Base-by-base conservation (phyloP, 2,113 vertebrate species). In the Bostrychus sinensis region DNA sequence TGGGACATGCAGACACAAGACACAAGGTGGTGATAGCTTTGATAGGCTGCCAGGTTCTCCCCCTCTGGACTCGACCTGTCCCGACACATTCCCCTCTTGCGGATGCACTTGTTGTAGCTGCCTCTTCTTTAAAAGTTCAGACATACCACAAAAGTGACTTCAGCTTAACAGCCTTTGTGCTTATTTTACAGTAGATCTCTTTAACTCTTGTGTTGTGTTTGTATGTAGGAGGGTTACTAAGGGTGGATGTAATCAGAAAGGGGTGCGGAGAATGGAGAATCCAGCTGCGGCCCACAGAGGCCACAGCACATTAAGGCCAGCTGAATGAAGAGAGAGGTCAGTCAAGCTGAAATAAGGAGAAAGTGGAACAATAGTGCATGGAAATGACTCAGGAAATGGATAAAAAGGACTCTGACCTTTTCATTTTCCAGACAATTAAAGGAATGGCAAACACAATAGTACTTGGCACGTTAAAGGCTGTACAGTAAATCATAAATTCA, bases 121-220 rank as follows among this genome's bases (percentile, higher is more conserved):
- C 71, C 63, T 23, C 45, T 54, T 50, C 58, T 70, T 63, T 53
- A 46, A 80, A 72, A 69, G 66, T 45, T 50, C 62, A 78, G 56
- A 84, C 85, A 90, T 87, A 85, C 83, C 86, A 85, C 51, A 62
- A 80, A 81, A 70, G 67, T 86, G 75, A 84, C 71, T 83, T 75
- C 71, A 85, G 62, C 42, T 45, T n/a, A 9, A 16, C 45, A 48
- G 3, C 11, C 46, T 62, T 58, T 75, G 43, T 72, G 56, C 34
- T 5, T n/a, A 16, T 42, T 25, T 23, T 25, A 48, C 6, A 0
- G 19, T 14, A 22, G 64, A 66, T 60, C 46, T 3, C 7, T 23
- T 10, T n/a, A n/a, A n/a, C n/a, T n/a, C n/a, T n/a, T 55, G 64
- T 82, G 51, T 75, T 73, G 80, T 67, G 63, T 56, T 50, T 74